Base-by-base conservation (phyloP, 2,113 vertebrate species). In the Recurvirostra avosetta region DNA sequence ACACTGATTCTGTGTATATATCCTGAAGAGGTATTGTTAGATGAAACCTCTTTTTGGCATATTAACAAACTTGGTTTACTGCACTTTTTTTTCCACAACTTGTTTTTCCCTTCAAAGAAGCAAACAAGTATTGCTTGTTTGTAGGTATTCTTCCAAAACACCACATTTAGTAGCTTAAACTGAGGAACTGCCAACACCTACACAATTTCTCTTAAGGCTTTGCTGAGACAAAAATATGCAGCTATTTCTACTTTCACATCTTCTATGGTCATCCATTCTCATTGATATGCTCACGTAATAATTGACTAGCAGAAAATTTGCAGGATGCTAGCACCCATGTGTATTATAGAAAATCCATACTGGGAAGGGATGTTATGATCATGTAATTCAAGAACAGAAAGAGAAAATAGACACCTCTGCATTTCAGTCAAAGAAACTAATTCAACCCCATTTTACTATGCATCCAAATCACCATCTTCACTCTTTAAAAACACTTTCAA, bases 271-370 rank as follows among this genome's bases (percentile, higher is more conserved):
- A 95, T 95, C 50, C 45, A 26, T 95, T 96, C 67, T 92, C 59
- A 67, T 45, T 66, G 52, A 74, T 90, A 77, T 63, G 15, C 25
- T 86, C 67, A 80, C 34, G 56, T 76, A 94, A 82, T 70, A 94
- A 94, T 59, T 86, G 72, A 93, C 68, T 83, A 47, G 55, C n/a
- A 92, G 72, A 88, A 96, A 90, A 92, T 84, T 63, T 88, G 77
- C 72, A 93, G 76, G 56, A 94, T 21, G 30, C 21, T 83, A 66
- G 41, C 59, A 88, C 20, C 59, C 18, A 55, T 58, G 18, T 80
- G 38, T 88, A 32, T 79, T 93, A 81, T 66, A 88, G 92, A 85
- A 95, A 96, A 95, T 88, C 79, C 41, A 95, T 88, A 86, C 75
- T 86, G 50, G 34, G 41, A 88, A 90, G 6, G 30, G 47, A 88